Conservation (phyloP, 2,888 invertebrate genomes). For the Neoaliturus tenellus region DNA sequence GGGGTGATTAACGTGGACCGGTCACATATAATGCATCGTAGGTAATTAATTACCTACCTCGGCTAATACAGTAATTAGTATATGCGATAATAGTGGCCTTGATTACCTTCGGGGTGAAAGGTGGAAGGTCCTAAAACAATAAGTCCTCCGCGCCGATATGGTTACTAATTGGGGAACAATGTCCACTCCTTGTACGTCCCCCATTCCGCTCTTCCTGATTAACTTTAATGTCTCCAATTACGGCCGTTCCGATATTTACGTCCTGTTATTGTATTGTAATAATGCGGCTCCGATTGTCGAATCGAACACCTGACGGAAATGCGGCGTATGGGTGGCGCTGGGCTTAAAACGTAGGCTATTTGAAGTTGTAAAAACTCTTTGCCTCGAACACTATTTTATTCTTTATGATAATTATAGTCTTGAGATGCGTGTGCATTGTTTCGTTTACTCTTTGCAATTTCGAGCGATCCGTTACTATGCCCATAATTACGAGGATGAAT, state of each 20-base stretch:
- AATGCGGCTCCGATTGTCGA: slow-evolving; percentile 1
- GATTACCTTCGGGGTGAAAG: slow-evolving; percentile 52
- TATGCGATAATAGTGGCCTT: slow-evolving; percentile 57
- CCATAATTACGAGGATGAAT: too few species aligned
- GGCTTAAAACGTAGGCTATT: too few species aligned
- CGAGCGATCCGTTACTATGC: too few species aligned
- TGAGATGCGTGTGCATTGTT: too few species aligned
- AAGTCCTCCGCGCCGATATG: slow-evolving; percentile 49
- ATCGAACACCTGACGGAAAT: slow-evolving; percentile 2
- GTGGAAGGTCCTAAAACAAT: slow-evolving; percentile 52
- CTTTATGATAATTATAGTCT: too few species aligned
- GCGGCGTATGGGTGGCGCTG: neutral
- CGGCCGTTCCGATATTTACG: slow-evolving; percentile 29
- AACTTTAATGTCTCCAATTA: slow-evolving; percentile 36
- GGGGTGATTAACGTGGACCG: slow-evolving; percentile 38
- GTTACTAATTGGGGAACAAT: slow-evolving; percentile 48
- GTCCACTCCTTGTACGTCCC: slow-evolving; percentile 28
- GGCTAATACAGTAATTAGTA: slow-evolving; percentile 60
- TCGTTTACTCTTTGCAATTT: too few species aligned
- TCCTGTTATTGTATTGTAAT: slow-evolving; percentile 42
- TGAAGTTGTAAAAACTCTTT: too few species aligned
- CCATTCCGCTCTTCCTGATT: neutral
- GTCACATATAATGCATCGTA: slow-evolving; percentile 56
- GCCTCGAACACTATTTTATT: too few species aligned
- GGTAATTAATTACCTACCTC: slow-evolving; percentile 59